These are phyloP conservation scores for Ceyx margarethae DNA, from an alignment of 2,113 vertebrate species.

Conservation along the genomic window DNA sequence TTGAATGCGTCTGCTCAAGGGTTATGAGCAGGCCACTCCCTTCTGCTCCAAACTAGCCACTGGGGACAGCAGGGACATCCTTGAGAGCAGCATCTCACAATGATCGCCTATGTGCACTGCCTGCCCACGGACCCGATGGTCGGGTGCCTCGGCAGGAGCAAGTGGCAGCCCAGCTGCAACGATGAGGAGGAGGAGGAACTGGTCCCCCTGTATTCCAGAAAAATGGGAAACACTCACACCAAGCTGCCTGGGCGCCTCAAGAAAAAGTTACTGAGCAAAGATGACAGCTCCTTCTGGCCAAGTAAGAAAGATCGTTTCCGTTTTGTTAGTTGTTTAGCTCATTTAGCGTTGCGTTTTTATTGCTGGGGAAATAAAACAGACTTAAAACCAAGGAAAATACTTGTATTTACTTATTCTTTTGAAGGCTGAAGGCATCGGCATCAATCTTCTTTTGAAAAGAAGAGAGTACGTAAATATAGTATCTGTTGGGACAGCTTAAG, in stretches of 20 bases:
- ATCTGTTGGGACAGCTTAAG: background rate
- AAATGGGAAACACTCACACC: constrained; percentile 79
- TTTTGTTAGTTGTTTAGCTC: background rate
- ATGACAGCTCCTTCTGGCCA: constrained; percentile 79
- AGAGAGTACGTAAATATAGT: background rate
- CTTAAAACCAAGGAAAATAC: background rate
- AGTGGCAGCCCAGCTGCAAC: constrained; percentile 72
- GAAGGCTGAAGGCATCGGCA: background rate
- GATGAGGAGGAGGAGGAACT: constrained; percentile 76
- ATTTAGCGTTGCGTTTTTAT: background rate
- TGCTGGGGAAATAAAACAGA: background rate
- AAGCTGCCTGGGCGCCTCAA: constrained; percentile 70
- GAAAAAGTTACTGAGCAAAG: constrained; percentile 80
- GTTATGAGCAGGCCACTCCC: constrained; percentile 61
- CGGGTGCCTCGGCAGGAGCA: constrained; percentile 79
- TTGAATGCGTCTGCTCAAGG: background rate
- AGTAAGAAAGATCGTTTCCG: constrained; percentile 70
- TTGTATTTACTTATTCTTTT: background rate
- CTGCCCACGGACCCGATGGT: constrained; percentile 77
- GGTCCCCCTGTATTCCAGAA: constrained; percentile 62
- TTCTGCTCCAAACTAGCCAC: constrained; percentile 50
- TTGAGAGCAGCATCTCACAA: constrained; percentile 69
- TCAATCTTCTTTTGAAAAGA: background rate
- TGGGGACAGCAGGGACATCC: constrained; percentile 69
- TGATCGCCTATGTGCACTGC: constrained; percentile 83